A percentile compares a stretch with the other conserved stretches of the same genome.
Evolutionary conservation across 2,888 invertebrate genomes (phyloP).

Genomic region (Protula sp.): DNA sequence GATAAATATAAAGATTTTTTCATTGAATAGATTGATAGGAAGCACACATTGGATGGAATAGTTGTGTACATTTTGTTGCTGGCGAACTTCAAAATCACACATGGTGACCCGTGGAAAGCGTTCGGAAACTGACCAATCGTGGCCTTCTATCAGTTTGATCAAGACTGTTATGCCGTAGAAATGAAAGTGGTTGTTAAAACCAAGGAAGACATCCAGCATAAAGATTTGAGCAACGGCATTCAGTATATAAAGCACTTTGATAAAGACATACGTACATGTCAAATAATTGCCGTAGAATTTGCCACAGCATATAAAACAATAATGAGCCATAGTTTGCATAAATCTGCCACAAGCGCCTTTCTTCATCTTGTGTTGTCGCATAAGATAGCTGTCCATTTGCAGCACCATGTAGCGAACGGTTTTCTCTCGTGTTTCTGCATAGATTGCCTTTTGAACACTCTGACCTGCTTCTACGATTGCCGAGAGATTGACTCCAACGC

Average conservation of each 20-base stretch:
- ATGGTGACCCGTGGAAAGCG: constrained; percentile 52
- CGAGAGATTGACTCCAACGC: constrained; percentile 56
- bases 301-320: constrained; percentile 49
- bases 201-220: constrained; percentile 55
- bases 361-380: constrained; percentile 47
- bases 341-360: constrained; percentile 43
- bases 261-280: constrained; percentile 51
- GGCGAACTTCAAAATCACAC: constrained; percentile 53
- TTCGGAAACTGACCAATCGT: constrained; percentile 44
- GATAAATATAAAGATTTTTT: constrained; percentile 54
- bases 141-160: constrained; percentile 45
- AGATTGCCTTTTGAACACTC: constrained; percentile 43
- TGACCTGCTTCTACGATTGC: constrained; percentile 44
- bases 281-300: constrained; percentile 55
- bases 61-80: constrained; percentile 50
- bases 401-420: constrained; percentile 49
- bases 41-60: constrained; percentile 53
- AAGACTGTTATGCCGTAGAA: constrained; percentile 55
- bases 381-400: constrained; percentile 16
- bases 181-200: constrained; percentile 35
- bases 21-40: constrained; percentile 32
- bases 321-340: constrained; percentile 43
- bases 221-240: constrained; percentile 56
- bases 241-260: constrained; percentile 52
- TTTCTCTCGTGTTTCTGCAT: constrained; percentile 50